Percentiles rank a stretch among this genome's conserved stretches.
phyloP scores from a whole-genome alignment of 1,140 invertebrate species.

The Parapsyche elsis region DNA sequence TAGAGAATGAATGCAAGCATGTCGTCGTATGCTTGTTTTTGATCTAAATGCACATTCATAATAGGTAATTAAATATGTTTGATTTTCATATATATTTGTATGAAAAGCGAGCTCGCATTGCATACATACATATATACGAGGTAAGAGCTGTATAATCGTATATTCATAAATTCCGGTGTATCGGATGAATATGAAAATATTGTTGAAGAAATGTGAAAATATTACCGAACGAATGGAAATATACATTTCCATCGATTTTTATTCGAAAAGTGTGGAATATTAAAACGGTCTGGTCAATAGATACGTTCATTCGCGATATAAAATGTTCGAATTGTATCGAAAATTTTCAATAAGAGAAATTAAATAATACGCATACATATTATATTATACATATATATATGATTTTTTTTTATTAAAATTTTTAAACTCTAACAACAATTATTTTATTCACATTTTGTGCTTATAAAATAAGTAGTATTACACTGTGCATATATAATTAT shows the following conservation, averaged over 20 bases:
- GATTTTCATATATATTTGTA: no score
- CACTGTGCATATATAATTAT: slow-evolving; percentile 48
- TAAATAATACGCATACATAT: background rate
- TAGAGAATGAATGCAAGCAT: no score
- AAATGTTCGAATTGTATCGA: background rate
- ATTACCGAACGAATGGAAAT: background rate
- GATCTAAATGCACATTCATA: no score
- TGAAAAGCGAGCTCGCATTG: no score
- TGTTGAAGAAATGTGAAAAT: background rate
- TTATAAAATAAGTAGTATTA: slow-evolving; percentile 49
- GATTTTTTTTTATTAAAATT: slow-evolving; percentile 50
- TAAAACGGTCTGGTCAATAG: slow-evolving; percentile 9
- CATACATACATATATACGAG: no score
- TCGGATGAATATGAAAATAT: no score
- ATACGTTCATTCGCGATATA: slow-evolving; percentile 2
- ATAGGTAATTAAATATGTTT: no score
- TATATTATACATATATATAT: slow-evolving; percentile 23
- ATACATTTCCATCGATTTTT: background rate
- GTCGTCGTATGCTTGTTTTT: no score
- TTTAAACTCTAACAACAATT: slow-evolving; percentile 50
- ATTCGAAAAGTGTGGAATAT: background rate
- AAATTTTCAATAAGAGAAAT: slow-evolving; percentile 9
- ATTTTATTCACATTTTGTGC: slow-evolving; percentile 47
- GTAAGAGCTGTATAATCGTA: no score
- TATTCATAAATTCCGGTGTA: no score